A percentile compares a stretch with the other conserved stretches of the same genome.
Evolutionary conservation across 2,797 vertebrate genomes (phyloP).

Genomic region (Ctenopoma kingsleyae): DNA sequence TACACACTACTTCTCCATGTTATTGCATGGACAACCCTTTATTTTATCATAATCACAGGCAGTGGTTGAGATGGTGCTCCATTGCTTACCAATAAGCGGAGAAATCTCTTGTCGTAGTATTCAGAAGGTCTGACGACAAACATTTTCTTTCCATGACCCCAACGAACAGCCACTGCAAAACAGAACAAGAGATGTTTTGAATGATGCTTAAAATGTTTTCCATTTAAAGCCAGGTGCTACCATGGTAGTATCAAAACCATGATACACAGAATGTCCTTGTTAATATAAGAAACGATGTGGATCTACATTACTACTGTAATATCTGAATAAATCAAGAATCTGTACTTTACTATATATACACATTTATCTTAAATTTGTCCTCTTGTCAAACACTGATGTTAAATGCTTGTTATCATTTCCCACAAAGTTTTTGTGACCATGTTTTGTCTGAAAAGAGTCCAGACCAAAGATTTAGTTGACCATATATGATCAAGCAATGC

Average conservation of each 20-base stretch:
- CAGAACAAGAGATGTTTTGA: background rate
- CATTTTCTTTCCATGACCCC: constrained; percentile 90
- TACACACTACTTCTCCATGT: background rate
- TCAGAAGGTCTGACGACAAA: constrained; percentile 89
- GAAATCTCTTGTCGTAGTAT: constrained; percentile 92
- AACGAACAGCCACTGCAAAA: constrained; percentile 89
- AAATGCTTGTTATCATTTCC: too few species aligned
- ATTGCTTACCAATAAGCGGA: constrained; percentile 88
- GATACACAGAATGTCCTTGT: background rate
- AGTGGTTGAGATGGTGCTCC: background rate
- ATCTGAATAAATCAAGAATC: too few species aligned
- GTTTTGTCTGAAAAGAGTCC: too few species aligned
- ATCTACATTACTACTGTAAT: too few species aligned
- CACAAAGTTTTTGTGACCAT: too few species aligned
- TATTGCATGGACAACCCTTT: background rate
- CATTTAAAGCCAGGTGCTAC: background rate
- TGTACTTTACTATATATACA: too few species aligned
- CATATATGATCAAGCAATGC: too few species aligned
- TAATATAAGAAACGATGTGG: too few species aligned
- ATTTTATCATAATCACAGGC: background rate
- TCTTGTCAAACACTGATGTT: too few species aligned
- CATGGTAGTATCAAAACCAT: background rate
- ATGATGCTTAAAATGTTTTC: too few species aligned
- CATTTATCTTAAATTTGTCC: too few species aligned
- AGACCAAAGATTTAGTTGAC: too few species aligned